Percentiles rank a stretch among this genome's conserved stretches.
phyloP scores from a whole-genome alignment of 2,113 vertebrate genomes.

The Nibea coibor region DNA sequence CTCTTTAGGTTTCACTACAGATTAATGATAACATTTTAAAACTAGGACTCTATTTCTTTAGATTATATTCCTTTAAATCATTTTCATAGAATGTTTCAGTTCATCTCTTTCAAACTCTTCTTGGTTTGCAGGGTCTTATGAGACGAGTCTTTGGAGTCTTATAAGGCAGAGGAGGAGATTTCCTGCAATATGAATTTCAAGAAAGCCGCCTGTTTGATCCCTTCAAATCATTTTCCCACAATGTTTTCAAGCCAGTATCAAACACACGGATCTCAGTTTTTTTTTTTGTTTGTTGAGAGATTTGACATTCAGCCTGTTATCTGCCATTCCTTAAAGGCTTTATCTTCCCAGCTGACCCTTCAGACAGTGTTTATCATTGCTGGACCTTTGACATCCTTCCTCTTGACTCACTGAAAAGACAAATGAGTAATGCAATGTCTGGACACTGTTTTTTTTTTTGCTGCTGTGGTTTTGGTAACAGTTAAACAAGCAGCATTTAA shows the following conservation, averaged over 20 bases:
- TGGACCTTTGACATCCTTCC: slow-evolving; percentile 71
- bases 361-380: slow-evolving; percentile 71
- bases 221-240: slow-evolving; percentile 59
- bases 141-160: background rate
- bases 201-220: slow-evolving; percentile 48
- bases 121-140: slow-evolving; percentile 35
- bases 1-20: background rate
- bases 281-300: slow-evolving; percentile 45
- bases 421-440: slow-evolving; percentile 46
- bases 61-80: background rate
- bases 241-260: slow-evolving; percentile 41
- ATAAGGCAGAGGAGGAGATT: slow-evolving; percentile 21
- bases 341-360: slow-evolving; percentile 44
- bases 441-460: slow-evolving; percentile 4
- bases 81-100: background rate
- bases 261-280: slow-evolving; percentile 51
- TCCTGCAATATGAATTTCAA: slow-evolving; percentile 38
- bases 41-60: background rate
- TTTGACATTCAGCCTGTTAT: slow-evolving; percentile 53
- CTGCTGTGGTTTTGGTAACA: slow-evolving; percentile 38
- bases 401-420: slow-evolving; percentile 53
- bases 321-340: slow-evolving; percentile 34
- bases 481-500: slow-evolving; percentile 27
- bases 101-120: background rate
- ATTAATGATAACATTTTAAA: background rate